Conservation (phyloP, 2,797 vertebrate genomes). For the Alcedo quadribrachys region DNA sequence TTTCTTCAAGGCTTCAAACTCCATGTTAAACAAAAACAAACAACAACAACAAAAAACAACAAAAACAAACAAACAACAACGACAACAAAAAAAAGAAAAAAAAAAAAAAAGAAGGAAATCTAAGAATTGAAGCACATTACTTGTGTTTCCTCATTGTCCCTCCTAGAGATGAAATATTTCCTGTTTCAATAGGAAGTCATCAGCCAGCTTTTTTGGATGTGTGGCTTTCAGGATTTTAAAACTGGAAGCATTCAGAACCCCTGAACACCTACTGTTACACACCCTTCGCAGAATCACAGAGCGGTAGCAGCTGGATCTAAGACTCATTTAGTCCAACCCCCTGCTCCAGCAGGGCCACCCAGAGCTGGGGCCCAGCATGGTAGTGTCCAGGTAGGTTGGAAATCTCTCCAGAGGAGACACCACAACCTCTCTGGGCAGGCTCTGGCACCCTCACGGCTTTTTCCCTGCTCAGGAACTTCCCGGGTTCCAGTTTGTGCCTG, state of each 20-base stretch:
- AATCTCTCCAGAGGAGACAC: background rate
- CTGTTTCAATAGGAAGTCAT: background rate
- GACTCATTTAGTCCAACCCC: background rate
- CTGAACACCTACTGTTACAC: fast-evolving
- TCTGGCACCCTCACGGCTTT: background rate
- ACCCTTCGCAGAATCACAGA: background rate
- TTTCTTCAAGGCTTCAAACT: background rate
- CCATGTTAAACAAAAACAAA: no score
- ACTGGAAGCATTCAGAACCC: background rate
- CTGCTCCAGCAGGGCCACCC: background rate
- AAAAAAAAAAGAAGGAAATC: background rate
- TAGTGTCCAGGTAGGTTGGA: background rate
- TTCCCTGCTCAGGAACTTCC: background rate
- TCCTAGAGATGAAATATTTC: background rate
- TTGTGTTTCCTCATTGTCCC: background rate
- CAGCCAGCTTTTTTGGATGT: background rate
- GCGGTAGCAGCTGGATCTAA: background rate
- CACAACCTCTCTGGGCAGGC: background rate
- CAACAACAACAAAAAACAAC: no score
- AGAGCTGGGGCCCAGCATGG: background rate
- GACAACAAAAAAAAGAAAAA: no score
- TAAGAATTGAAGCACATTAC: background rate
- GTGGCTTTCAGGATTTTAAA: background rate
- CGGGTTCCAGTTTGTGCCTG: background rate
- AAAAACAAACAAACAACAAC: no score